Conservation (phyloP, 2,888 invertebrate genomes). For the Hyppa rectilinea region DNA sequence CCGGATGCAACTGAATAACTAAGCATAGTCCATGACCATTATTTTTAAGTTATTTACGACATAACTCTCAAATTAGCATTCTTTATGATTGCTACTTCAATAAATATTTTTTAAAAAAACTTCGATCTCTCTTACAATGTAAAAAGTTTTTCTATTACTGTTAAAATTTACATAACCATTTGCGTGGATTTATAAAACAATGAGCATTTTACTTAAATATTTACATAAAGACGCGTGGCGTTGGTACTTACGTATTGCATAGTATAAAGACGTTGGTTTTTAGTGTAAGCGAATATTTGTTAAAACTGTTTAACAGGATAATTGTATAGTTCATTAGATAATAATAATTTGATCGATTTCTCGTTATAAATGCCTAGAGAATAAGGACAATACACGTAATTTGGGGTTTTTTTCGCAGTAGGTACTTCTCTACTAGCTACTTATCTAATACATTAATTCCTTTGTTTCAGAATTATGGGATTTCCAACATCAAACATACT, state of each 20-base stretch:
- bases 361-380: neutral
- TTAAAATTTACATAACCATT: constrained; percentile 61
- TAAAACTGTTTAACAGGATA: neutral
- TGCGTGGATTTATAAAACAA: constrained; percentile 67
- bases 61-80: constrained; percentile 11
- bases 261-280: neutral
- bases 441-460: constrained; percentile 30
- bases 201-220: constrained; percentile 66
- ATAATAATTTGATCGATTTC: neutral
- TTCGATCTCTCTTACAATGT: constrained; percentile 48
- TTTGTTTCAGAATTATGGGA: constrained; percentile 68
- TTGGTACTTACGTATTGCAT: constrained; percentile 5
- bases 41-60: constrained; percentile 19
- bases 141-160: constrained; percentile 43
- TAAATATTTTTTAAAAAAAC: constrained; percentile 9
- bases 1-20: no score
- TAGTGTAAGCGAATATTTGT: neutral
- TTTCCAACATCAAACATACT: constrained; percentile 9
- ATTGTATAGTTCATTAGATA: neutral
- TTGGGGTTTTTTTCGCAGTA: neutral
- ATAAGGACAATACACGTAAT: neutral
- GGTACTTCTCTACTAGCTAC: no score
- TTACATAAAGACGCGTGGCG: constrained; percentile 67
- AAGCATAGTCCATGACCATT: neutral
- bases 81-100: neutral